A percentile compares a stretch with the other conserved stretches of the same genome.
These are phyloP conservation scores for Myopa testacea DNA, from an alignment of 2,888 invertebrate genomes.

Conservation along the genomic window DNA sequence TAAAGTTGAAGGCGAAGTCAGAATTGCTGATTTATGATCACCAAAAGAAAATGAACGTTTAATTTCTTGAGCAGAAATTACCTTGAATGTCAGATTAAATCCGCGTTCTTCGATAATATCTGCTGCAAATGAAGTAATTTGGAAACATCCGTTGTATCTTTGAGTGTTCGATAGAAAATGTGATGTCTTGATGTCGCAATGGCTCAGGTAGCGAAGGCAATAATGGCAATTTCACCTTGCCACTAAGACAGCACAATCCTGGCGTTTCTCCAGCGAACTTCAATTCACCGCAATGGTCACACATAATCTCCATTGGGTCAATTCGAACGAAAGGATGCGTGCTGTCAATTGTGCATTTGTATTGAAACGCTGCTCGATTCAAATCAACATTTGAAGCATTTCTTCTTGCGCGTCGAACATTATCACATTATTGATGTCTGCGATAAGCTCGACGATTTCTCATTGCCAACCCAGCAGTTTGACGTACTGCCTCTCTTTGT, in stretches of 20 bases:
- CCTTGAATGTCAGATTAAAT: not conserved
- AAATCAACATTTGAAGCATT: not conserved
- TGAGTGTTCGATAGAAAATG: conserved; percentile 58
- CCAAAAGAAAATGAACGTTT: not conserved
- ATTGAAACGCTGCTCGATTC: not conserved
- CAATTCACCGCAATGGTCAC: not conserved
- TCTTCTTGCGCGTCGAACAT: too few relatives aligned
- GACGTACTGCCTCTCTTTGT: too few relatives aligned
- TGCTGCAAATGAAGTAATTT: conserved; percentile 51
- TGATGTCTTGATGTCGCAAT: conserved; percentile 52
- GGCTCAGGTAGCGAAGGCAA: not conserved
- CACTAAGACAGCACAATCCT: conserved; percentile 32
- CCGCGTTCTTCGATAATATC: not conserved
- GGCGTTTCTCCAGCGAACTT: conserved; percentile 4
- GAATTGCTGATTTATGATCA: not conserved
- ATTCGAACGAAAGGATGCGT: not conserved
- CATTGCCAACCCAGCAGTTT: too few relatives aligned
- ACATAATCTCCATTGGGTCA: not conserved
- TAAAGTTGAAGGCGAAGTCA: not conserved
- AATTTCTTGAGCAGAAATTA: not conserved
- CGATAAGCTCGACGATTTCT: too few relatives aligned
- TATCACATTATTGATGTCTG: too few relatives aligned
- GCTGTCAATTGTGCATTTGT: not conserved
- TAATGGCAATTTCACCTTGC: conserved; percentile 41
- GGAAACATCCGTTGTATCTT: conserved; percentile 56